A percentile compares a stretch with the other conserved stretches of the same genome.
These are phyloP conservation scores for Agapostemon virescens DNA, from an alignment of 2,888 invertebrate genomes.

Conservation along the genomic window DNA sequence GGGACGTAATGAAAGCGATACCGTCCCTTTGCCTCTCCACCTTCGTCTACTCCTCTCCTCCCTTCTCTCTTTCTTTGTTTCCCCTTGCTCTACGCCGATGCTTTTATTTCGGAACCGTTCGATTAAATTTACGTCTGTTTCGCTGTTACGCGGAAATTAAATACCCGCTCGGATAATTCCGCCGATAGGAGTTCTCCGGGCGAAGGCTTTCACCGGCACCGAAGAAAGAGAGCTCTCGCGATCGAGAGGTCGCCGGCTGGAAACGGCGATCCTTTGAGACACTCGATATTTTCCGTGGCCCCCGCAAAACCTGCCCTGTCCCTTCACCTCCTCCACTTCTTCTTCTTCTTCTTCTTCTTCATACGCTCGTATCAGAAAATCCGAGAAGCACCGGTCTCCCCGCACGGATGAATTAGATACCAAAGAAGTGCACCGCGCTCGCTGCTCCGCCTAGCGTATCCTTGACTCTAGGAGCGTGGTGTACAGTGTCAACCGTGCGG, in stretches of 20 bases:
- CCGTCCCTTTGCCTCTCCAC: constrained; percentile 10
- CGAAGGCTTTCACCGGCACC: constrained; percentile 20
- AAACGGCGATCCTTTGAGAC: constrained; percentile 59
- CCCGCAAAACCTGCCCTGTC: constrained; percentile 22
- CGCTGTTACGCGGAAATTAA: constrained; percentile 42
- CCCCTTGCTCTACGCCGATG: background rate
- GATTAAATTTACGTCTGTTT: constrained; percentile 40
- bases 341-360: background rate
- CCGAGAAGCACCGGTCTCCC: constrained; percentile 49
- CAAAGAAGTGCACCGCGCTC: constrained; percentile 51
- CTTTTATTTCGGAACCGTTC: constrained; percentile 37
- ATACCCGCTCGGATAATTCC: constrained; percentile 27
- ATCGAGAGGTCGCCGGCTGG: constrained; percentile 14
- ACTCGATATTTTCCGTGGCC: constrained; percentile 57
- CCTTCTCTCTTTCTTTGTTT: background rate
- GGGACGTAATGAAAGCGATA: constrained; percentile 58
- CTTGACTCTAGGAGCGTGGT: constrained; percentile 48
- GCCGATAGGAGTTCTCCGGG: constrained; percentile 14
- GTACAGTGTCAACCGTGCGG: constrained; percentile 51
- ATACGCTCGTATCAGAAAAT: constrained; percentile 57
- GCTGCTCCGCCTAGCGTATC: constrained; percentile 49
- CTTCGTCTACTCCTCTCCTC: background rate
- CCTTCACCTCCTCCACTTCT: background rate
- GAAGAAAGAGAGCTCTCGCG: constrained; percentile 1
- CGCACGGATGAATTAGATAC: constrained; percentile 56